Conservation (phyloP, 2,113 vertebrate species). For the Phainopepla nitens region DNA sequence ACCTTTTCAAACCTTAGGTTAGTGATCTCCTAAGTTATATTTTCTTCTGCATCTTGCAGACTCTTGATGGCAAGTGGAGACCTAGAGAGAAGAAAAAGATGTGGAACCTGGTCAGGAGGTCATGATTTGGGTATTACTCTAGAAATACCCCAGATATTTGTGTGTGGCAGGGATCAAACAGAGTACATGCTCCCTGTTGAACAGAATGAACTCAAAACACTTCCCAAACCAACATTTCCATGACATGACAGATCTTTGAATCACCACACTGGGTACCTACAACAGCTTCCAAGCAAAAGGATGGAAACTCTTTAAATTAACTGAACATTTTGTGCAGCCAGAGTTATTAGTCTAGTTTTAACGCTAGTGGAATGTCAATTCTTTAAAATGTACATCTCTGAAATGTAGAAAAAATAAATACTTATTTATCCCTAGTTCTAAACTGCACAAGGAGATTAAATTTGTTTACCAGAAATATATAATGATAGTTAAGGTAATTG, state of each 20-base stretch:
- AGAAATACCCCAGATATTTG: background rate
- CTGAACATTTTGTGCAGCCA: background rate
- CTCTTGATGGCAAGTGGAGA: background rate
- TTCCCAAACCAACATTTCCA: background rate
- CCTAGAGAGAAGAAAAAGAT: background rate
- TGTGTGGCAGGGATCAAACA: background rate
- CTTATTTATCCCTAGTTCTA: too few relatives aligned
- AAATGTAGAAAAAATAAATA: background rate
- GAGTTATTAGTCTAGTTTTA: background rate
- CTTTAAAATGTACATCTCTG: background rate
- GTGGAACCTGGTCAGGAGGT: background rate
- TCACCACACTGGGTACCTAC: background rate
- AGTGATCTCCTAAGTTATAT: background rate
- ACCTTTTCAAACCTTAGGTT: background rate
- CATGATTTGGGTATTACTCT: background rate
- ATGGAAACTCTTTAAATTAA: background rate
- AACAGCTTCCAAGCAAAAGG: background rate
- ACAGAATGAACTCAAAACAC: background rate
- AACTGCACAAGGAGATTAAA: background rate
- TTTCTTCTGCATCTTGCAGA: background rate
- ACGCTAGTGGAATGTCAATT: background rate
- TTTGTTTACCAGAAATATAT: background rate
- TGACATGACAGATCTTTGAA: background rate
- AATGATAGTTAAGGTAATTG: background rate
- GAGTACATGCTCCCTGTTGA: background rate